phyloP scores from a whole-genome alignment of 2,888 invertebrate species.

The Oxyscelio sp. region DNA sequence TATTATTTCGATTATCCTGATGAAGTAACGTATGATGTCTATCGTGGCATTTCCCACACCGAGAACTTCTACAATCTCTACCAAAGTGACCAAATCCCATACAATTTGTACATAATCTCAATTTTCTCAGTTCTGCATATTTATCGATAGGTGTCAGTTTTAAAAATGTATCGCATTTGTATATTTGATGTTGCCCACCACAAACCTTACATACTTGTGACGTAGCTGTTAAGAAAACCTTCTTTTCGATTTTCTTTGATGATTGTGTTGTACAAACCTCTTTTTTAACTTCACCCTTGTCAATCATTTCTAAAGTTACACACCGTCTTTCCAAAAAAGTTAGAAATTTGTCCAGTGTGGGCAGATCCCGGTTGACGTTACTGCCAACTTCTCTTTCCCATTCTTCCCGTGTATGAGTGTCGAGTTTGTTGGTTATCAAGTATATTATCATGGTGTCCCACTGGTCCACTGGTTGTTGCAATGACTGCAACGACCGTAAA shows the following conservation, averaged over 20 bases:
- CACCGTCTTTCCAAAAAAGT: conserved; percentile 14
- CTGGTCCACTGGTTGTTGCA: background rate
- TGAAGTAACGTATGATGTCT: conserved; percentile 13
- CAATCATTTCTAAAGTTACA: conserved; percentile 15
- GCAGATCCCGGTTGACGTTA: background rate
- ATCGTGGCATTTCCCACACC: conserved; percentile 5
- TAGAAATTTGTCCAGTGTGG: conserved; percentile 2
- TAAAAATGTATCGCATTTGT: background rate
- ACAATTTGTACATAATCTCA: conserved; percentile 21
- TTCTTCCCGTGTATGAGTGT: background rate
- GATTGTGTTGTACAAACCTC: background rate
- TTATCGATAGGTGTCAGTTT: background rate
- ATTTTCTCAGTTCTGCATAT: background rate
- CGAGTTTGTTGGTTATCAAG: background rate
- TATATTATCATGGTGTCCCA: background rate
- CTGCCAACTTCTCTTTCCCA: background rate
- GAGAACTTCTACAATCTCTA: conserved; percentile 17
- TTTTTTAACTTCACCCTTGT: background rate
- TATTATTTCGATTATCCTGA: background rate
- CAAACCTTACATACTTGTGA: background rate
- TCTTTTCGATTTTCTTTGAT: background rate
- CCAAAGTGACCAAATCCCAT: background rate
- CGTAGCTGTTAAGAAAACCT: background rate
- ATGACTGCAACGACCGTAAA: background rate
- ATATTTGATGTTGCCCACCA: background rate